phyloP scores from a whole-genome alignment of 2,888 invertebrate species.

The Sipha maydis region DNA sequence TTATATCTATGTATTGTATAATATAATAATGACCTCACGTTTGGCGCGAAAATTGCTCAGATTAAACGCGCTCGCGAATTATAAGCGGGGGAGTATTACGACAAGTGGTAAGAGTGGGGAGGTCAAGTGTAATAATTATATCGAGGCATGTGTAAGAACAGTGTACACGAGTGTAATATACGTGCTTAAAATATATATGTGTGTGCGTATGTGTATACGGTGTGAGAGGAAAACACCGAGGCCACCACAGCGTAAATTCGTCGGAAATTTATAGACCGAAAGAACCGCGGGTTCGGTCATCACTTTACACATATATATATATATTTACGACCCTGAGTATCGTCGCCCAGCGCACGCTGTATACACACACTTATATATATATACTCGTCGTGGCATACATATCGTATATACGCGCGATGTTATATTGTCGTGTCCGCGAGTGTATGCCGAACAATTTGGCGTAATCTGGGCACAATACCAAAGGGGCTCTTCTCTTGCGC shows the following conservation, averaged over 20 bases:
- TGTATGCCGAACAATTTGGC: constrained; percentile 57
- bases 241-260: neutral
- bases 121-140: neutral
- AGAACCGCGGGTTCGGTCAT: neutral
- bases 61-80: neutral
- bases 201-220: neutral
- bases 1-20: neutral
- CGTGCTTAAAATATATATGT: neutral
- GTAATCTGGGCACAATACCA: constrained; percentile 61
- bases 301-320: too few relatives aligned
- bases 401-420: neutral
- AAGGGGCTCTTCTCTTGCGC: constrained; percentile 6
- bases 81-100: too few relatives aligned
- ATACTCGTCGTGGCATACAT: too few relatives aligned
- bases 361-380: neutral
- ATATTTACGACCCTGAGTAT: neutral
- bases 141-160: neutral
- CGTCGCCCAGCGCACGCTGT: neutral
- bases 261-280: constrained; percentile 17
- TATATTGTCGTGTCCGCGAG: constrained; percentile 35
- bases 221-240: constrained; percentile 1
- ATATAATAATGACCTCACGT: constrained; percentile 43
- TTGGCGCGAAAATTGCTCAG: constrained; percentile 36
- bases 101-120: neutral
- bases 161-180: neutral